Evolutionary conservation across 2,113 vertebrate genomes (phyloP).

Genomic region (Elaphurus davidianus): DNA sequence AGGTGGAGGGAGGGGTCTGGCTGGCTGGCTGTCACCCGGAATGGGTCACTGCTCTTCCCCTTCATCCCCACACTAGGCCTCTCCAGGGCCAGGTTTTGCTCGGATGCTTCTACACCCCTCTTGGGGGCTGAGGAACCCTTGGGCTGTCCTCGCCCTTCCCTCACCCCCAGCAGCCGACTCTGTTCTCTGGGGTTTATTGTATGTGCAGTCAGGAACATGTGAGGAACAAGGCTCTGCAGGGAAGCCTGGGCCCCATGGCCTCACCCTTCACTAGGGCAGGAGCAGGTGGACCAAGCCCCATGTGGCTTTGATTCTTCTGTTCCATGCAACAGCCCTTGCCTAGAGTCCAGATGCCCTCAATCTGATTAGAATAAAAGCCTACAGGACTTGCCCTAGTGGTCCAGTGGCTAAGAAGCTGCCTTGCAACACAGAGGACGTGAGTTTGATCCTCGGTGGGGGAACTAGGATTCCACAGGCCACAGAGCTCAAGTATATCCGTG

Average conservation of each 20-base stretch:
- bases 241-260: neutral
- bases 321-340: neutral
- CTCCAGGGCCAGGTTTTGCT: neutral
- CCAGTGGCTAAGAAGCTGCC: neutral
- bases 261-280: accelerated
- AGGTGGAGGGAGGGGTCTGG: neutral
- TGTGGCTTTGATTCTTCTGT: neutral
- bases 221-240: neutral
- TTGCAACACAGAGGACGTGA: neutral
- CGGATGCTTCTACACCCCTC: neutral
- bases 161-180: accelerated
- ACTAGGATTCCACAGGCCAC: neutral
- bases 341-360: neutral
- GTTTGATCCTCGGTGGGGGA: neutral
- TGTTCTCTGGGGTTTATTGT: neutral
- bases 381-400: neutral
- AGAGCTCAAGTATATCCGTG: neutral
- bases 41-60: neutral
- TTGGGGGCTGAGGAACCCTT: neutral
- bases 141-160: accelerated
- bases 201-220: accelerated
- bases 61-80: neutral
- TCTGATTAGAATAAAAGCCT: neutral
- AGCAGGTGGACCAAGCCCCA: neutral
- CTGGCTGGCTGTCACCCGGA: neutral